Base-by-base conservation (phyloP, 2,888 invertebrate species). In the Lydus trimaculatus region DNA sequence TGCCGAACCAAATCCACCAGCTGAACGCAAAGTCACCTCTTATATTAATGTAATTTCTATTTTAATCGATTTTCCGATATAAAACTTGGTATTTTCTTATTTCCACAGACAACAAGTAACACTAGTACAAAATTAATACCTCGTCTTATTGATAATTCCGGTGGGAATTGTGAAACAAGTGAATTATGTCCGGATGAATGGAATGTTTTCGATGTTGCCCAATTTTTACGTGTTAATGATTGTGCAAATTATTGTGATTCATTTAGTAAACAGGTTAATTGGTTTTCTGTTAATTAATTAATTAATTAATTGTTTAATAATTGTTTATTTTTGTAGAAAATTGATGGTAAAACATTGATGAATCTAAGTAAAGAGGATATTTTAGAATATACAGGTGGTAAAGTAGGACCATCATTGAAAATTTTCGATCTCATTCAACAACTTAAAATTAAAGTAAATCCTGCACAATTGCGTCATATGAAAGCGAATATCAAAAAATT, bases 331-430 rank as follows among this genome's bases (percentile, higher is more conserved):
- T 86, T 86, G 23, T 87, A 92, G 88, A 91, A 91, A 84, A 91
- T 97, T 73, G 93, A 94, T 76, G 97, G 98, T 0, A 90, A 92
- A 70, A 90, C 90, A 81, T 87, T 98, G 81, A 87, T 97, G 70
- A 89, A 91, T 73, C 87, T 98, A 69, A 92, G 92, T 62, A 96
- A 97, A 87, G 96, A 97, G 83, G 93, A 97, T 86, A 94, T 98
- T 73, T 91, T 97, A 78, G 93, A 93, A 79, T 87, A 96, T 72
- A 91, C 96, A 28, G 94, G 95, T 76, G 96, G 95, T 90, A 97
- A 97, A 88, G 96, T 98, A 69, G 97, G 97, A 1, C 97, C 97
- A 8, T 96, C 97, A 20, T 85, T 98, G 70, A 97, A 97, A 88
- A 96, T 98, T 79, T 94, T 90, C 82, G 96, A 97, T 87, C 89